Percentiles rank a stretch among this genome's conserved stretches.
phyloP scores from a whole-genome alignment of 2,113 vertebrate species.

The Malurus elegans region DNA sequence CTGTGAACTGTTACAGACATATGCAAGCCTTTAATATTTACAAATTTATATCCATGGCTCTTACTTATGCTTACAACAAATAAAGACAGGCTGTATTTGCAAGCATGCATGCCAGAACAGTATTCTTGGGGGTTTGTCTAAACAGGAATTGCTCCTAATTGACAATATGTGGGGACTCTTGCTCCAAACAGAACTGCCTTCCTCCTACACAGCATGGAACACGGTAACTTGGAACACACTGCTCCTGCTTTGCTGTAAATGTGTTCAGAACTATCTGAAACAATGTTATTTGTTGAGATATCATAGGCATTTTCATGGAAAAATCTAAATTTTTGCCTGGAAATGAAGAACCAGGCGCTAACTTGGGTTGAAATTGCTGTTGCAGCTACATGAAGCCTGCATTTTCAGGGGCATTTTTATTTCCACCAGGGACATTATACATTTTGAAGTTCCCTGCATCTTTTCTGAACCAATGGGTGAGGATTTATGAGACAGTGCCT shows the following conservation, averaged over 20 bases:
- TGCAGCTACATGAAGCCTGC: background rate
- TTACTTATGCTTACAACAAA: background rate
- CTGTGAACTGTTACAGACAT: background rate
- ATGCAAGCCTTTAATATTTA: background rate
- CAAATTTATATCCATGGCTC: background rate
- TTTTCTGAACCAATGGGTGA: background rate
- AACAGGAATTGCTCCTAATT: background rate
- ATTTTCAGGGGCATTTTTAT: background rate
- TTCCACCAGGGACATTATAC: background rate
- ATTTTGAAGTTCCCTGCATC: background rate
- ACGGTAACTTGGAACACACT: background rate
- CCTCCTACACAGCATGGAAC: background rate
- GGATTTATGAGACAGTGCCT: background rate
- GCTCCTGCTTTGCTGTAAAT: background rate
- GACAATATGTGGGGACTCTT: background rate
- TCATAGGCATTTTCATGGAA: background rate
- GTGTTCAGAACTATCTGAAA: background rate
- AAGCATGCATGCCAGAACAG: background rate
- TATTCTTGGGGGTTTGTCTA: background rate
- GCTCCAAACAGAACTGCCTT: background rate
- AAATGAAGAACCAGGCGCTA: background rate
- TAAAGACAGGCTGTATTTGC: background rate
- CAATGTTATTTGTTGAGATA: background rate
- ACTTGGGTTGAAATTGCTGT: background rate
- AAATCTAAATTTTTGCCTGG: background rate